Conservation (phyloP, 2,797 vertebrate genomes). For the Sebastes reedi region DNA sequence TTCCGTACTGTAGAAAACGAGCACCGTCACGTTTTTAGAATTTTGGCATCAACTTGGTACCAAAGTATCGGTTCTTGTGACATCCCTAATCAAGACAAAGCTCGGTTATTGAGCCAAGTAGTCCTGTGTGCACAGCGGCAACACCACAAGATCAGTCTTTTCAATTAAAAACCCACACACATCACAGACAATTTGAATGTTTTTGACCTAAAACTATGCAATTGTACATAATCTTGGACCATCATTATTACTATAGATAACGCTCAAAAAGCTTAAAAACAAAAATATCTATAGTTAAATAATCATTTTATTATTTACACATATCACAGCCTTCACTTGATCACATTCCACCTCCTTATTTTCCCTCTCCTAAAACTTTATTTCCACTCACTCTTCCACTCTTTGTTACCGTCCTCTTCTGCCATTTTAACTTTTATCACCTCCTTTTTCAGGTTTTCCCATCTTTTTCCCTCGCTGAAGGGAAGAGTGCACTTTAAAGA, state of each 20-base stretch:
- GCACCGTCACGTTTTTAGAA: too few relatives aligned
- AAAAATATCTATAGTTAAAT: neutral
- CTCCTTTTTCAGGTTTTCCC: neutral
- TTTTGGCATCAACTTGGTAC: too few relatives aligned
- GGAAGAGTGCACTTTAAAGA: conserved; percentile 43
- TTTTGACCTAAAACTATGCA: neutral
- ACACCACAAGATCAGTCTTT: neutral
- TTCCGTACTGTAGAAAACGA: too few relatives aligned
- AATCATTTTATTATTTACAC: neutral
- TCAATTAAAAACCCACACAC: neutral
- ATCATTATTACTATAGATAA: neutral
- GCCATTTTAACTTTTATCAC: conserved; percentile 45
- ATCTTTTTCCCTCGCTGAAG: neutral
- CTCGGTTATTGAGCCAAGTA: neutral
- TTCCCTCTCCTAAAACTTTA: conserved; percentile 12
- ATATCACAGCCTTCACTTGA: neutral
- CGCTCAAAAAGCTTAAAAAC: neutral
- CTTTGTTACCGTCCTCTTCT: conserved; percentile 20
- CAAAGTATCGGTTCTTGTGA: too few relatives aligned
- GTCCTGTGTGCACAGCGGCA: neutral
- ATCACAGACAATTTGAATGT: neutral
- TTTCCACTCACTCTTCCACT: conserved; percentile 7
- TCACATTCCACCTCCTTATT: conserved; percentile 26
- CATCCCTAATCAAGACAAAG: neutral
- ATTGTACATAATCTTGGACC: neutral